Base-by-base conservation (phyloP, 2,797 vertebrate genomes). In the Aphelocoma californica region DNA sequence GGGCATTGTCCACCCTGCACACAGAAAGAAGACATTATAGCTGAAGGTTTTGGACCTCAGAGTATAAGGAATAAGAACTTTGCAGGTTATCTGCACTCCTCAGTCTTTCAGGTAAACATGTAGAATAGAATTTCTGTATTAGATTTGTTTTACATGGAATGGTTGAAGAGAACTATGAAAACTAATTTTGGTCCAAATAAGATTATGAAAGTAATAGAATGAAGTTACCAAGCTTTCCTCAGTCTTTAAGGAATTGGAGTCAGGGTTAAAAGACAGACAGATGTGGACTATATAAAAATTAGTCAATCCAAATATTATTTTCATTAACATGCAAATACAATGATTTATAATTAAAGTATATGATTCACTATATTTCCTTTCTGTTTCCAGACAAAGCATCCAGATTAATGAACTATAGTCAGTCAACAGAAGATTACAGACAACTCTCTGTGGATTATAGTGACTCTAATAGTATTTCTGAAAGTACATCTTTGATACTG, bases 391-490 rank as follows among this genome's bases (percentile, higher is more conserved):
- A 93, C 16, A 95, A 92, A 95, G 92, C 71, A 11, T 72, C 94
- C 85, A 92, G 81, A 84, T 82, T 96, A 88, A 96, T 97, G 95
- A 97, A 96, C 81, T 96, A 91, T 2, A 96, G 93, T 81, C 83
- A 14, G 29, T 91, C 91, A 84, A 95, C 98, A 98, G 98, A 98
- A 90, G 98, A 98, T 95, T 97, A 98, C 89, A 98, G 98, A 86
- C 97, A 96, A 36, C 97, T 98, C 71, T 96, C 98, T 79, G 98
- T 97, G 89, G 95, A 97, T 60, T 98, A 97, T 90, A 98, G 97
- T 47, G 98, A 98, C 70, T 97, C 96, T 31, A 98, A 97, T 5
- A 92, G 92, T 88, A 95, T 94, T 86, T 93, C 97, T 95, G 98
- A 90, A 98, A 98, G 93, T 40, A 75, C 91, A 0, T 97, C 96